phyloP scores from a whole-genome alignment of 2,888 invertebrate species.

The Cinara cedri region DNA sequence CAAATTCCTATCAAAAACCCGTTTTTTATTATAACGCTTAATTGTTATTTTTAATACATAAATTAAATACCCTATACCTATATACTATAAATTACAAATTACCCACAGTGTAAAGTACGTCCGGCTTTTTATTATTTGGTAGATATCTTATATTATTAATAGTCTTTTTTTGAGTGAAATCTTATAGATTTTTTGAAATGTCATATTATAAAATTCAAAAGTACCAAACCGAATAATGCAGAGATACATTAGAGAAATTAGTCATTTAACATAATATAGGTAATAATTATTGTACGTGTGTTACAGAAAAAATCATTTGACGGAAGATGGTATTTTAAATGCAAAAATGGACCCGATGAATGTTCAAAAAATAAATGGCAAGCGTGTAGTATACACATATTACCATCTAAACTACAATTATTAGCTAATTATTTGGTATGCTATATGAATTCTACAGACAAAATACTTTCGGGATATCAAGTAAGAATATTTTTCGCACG shows the following conservation, averaged over 20 bases:
- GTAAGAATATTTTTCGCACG: constrained; percentile 3
- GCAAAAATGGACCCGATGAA: constrained; percentile 41
- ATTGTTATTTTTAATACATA: too few species aligned
- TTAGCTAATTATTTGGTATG: constrained; percentile 47
- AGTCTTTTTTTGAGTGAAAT: too few species aligned
- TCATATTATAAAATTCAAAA: background rate
- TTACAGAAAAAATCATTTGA: constrained; percentile 32
- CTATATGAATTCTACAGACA: constrained; percentile 31
- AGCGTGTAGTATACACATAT: constrained; percentile 51
- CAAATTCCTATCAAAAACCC: too few species aligned
- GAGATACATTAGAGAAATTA: background rate
- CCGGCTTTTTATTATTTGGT: too few species aligned
- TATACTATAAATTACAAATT: too few species aligned
- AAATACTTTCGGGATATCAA: constrained; percentile 33
- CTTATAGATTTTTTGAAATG: too few species aligned
- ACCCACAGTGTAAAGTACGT: too few species aligned
- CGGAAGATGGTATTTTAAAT: constrained; percentile 49
- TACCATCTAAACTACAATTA: constrained; percentile 36
- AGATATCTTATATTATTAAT: too few species aligned
- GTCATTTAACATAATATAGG: background rate
- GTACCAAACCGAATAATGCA: background rate
- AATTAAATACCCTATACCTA: too few species aligned
- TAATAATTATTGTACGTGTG: background rate
- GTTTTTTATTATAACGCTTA: too few species aligned
- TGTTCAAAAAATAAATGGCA: constrained; percentile 57